Evolutionary conservation across 1,140 invertebrate genomes (phyloP).

Genomic region (Ladona fulva): DNA sequence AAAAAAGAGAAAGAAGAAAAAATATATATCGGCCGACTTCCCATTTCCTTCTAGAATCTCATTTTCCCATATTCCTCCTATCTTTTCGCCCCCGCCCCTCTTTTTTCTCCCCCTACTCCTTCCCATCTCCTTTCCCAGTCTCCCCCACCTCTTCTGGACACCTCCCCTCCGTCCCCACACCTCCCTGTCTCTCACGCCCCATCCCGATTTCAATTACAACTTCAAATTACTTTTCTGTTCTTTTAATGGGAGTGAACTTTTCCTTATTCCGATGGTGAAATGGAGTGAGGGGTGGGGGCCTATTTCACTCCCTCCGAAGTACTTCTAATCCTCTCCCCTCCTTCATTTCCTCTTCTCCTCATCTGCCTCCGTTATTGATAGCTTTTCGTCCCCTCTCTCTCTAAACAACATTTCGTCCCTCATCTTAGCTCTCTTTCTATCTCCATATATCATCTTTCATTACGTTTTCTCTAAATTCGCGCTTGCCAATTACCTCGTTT

Average conservation of each 20-base stretch:
- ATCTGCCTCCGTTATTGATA: not conserved
- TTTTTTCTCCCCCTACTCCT: not conserved
- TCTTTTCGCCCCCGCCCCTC: not conserved
- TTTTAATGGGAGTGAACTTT: constrained; percentile 2
- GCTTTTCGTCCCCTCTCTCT: not conserved
- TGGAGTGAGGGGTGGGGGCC: not conserved
- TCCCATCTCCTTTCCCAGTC: not conserved
- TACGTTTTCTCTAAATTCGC: no score
- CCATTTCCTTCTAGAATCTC: constrained; percentile 5
- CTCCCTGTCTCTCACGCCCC: not conserved
- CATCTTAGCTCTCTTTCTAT: not conserved
- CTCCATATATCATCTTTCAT: not conserved
- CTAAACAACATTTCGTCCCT: not conserved
- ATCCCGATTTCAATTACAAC: not conserved
- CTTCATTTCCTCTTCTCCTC: not conserved
- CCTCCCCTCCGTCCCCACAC: not conserved
- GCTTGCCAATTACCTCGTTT: no score
- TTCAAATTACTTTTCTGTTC: constrained; percentile 10
- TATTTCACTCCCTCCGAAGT: not conserved
- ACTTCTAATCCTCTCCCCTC: not conserved
- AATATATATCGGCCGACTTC: not conserved
- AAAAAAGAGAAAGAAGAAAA: not conserved
- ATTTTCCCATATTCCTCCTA: not conserved
- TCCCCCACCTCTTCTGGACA: not conserved
- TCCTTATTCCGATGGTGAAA: constrained; percentile 1